These are phyloP conservation scores for Episyrphus balteatus DNA, from an alignment of 1,140 invertebrate genomes.

Conservation along the genomic window DNA sequence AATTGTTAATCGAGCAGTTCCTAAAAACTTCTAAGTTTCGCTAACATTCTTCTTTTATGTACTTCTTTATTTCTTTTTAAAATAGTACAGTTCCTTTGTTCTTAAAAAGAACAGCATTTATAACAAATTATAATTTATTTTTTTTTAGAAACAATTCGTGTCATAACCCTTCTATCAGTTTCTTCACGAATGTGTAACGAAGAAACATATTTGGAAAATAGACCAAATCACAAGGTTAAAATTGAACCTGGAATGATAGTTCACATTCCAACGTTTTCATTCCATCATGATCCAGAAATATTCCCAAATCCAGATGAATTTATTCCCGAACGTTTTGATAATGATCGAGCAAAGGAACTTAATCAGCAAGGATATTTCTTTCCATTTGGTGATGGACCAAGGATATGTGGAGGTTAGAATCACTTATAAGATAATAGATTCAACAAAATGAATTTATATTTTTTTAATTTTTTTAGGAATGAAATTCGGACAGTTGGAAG, in stretches of 20 bases:
- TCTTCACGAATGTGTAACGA: constrained; percentile 29
- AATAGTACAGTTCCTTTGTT: no score
- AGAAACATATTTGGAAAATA: constrained; percentile 31
- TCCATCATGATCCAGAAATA: constrained; percentile 23
- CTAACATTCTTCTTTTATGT: no score
- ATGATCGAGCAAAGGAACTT: constrained; percentile 16
- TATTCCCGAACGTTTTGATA: constrained; percentile 47
- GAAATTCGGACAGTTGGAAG: no score
- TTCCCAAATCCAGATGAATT: constrained; percentile 48
- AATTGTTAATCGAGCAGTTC: no score
- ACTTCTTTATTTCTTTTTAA: no score
- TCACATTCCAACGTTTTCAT: constrained; percentile 18
- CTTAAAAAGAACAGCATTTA: neutral
- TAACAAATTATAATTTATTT: neutral
- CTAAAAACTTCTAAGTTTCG: no score
- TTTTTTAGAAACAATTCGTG: constrained; percentile 19
- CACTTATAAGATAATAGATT: no score
- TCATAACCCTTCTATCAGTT: constrained; percentile 18
- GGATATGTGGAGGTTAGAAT: constrained; percentile 46
- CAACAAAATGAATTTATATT: no score
- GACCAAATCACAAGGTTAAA: constrained; percentile 9
- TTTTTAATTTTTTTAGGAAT: no score
- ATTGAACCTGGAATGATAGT: constrained; percentile 20
- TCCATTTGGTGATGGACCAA: constrained; percentile 52
- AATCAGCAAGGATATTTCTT: constrained; percentile 28